Base-by-base conservation (phyloP, 1,140 invertebrate genomes). In the Eciton burchellii region DNA sequence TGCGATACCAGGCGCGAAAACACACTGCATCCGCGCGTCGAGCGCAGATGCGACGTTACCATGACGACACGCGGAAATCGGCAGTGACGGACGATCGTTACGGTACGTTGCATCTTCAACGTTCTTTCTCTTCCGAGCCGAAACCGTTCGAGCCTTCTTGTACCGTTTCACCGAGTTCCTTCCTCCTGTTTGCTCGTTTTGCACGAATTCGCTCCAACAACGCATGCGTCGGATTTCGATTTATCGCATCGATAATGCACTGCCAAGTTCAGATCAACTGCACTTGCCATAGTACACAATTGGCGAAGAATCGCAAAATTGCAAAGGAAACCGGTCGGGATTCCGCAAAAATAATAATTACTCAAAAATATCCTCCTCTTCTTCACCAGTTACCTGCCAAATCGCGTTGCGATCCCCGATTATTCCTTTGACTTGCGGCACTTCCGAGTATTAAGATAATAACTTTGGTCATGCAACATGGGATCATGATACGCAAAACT, bases 381-480 rank as follows among this genome's bases (percentile, higher is more conserved):
- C 43, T 52, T 43, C 35, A 11, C n/a, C 24, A 35, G 5, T 26
- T 59, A n/a, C 35, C 52, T 71, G 24, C 12, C 35, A 56, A 72
- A 41, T 56, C 29, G 19, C 35, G 49, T 56, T 35, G 35, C 52
- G 52, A 56, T 9, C n/a, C 9, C 21, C 21, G 16, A 59, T 21
- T n/a, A 57, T 19, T 35, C 57, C 16, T 79, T 70, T 45, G 0
- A 57, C 49, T 54, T 21, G 43, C 2, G 8, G 45, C 12, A 21
- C 16, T 83, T 77, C 43, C 26, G 16, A 83, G 41, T 71, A 85
- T 14, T 45, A 35, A 6, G 54, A 12, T 83, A 85, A 85, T 68
- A 56, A 71, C 41, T 70, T 24, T 65, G 16, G 24, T 62, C 81
- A 77, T 71, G 81, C 81, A 49, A 85, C 45, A 21, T 29, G 11